Conservation (phyloP, 2,113 vertebrate genomes). For the Onychorhynchus coronatus region DNA sequence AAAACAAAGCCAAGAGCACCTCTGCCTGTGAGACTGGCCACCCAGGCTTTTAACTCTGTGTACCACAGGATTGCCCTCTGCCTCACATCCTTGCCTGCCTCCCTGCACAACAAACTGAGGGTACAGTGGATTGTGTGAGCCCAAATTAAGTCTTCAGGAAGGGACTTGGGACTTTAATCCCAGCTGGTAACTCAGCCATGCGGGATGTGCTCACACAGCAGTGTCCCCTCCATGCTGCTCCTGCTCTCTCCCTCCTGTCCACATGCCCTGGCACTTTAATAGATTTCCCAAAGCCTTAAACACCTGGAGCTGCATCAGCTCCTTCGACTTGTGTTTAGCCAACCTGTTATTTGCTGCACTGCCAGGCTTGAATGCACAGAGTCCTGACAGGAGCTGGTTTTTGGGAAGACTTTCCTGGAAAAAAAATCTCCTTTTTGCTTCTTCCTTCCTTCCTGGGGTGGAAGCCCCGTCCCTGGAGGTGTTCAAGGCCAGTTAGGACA, state of each 20-base stretch:
- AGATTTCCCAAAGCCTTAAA: constrained; percentile 9
- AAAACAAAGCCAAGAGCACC: background rate
- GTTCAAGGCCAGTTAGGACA: accelerated
- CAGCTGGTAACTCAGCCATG: background rate
- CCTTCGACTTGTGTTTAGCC: background rate
- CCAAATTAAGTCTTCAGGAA: constrained; percentile 38
- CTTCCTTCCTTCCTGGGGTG: background rate
- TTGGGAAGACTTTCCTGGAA: background rate
- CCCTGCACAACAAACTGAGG: background rate
- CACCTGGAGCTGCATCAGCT: background rate
- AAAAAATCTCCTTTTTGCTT: background rate
- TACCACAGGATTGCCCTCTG: background rate
- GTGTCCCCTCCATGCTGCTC: background rate
- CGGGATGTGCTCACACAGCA: background rate
- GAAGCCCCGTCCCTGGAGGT: background rate
- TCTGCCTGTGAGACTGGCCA: background rate
- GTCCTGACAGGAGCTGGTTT: background rate
- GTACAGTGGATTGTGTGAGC: background rate
- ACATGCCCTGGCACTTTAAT: background rate
- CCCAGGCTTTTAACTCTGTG: background rate
- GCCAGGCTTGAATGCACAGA: background rate
- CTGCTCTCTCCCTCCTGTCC: background rate
- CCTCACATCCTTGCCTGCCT: background rate
- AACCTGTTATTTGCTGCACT: background rate
- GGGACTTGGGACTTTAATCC: constrained; percentile 7